Percentiles rank a stretch among this genome's conserved stretches.
Evolutionary conservation across 2,888 invertebrate genomes (phyloP).

Genomic region (Chromoteleia sp.): DNA sequence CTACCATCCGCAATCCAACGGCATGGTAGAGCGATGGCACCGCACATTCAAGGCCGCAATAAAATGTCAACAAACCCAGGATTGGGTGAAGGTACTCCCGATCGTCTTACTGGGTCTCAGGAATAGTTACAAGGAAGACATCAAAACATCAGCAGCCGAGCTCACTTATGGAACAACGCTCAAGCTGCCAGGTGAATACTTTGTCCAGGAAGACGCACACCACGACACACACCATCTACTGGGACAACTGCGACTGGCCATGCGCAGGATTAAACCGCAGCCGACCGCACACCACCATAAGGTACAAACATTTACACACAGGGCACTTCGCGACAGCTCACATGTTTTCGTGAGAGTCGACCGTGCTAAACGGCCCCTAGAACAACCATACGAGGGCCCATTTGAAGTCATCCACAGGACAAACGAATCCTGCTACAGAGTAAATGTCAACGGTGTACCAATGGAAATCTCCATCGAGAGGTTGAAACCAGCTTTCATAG

Average conservation of each 20-base stretch:
- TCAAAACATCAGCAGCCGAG: constrained; percentile 65
- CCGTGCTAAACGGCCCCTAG: neutral
- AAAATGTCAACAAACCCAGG: constrained; percentile 41
- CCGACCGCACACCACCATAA: too few relatives aligned
- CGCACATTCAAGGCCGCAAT: constrained; percentile 75
- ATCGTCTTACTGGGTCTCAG: constrained; percentile 66
- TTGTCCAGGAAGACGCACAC: neutral
- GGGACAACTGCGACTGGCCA: too few relatives aligned
- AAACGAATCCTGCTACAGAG: too few relatives aligned
- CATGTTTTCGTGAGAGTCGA: neutral
- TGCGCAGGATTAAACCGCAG: too few relatives aligned
- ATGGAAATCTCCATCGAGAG: too few relatives aligned
- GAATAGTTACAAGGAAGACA: constrained; percentile 55
- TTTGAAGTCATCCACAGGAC: neutral
- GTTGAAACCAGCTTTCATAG: too few relatives aligned
- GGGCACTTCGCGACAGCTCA: too few relatives aligned
- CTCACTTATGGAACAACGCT: constrained; percentile 65
- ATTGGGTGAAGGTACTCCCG: constrained; percentile 70
- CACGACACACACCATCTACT: too few relatives aligned
- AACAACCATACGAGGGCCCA: neutral
- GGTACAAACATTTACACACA: too few relatives aligned
- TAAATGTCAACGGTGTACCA: too few relatives aligned
- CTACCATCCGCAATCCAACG: constrained; percentile 62
- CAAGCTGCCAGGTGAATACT: neutral
- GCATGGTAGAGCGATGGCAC: constrained; percentile 75